Evolutionary conservation across 1,140 invertebrate species (phyloP).

Genomic region (Phthorimaea operculella): DNA sequence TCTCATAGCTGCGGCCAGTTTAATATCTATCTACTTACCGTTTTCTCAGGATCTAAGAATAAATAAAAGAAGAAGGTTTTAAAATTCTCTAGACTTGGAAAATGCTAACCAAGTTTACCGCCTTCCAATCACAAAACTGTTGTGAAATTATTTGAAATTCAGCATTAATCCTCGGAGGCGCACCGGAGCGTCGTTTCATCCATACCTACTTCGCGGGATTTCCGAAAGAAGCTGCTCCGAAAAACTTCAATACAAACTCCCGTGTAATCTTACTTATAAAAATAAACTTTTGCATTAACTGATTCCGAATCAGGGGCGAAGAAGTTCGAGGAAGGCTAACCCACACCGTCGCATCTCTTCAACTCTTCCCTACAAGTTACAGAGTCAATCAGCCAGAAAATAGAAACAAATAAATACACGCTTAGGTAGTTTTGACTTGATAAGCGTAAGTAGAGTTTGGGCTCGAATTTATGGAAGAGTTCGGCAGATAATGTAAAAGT

Average conservation of each 20-base stretch:
- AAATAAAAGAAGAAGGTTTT: no score
- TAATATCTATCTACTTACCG: no score
- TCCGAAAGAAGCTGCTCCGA: constrained; percentile 52
- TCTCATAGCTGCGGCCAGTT: not conserved
- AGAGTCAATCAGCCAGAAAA: constrained; percentile 57
- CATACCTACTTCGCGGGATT: constrained; percentile 55
- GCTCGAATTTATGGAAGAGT: constrained; percentile 51
- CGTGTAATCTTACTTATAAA: constrained; percentile 70
- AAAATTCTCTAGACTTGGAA: no score
- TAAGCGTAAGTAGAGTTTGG: constrained; percentile 45
- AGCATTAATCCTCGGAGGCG: constrained; percentile 56
- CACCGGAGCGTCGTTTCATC: constrained; percentile 35
- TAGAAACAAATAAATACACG: constrained; percentile 63
- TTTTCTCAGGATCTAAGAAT: no score
- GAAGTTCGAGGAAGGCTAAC: constrained; percentile 52
- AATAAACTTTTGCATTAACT: constrained; percentile 71
- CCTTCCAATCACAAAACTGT: not conserved
- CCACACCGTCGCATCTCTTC: constrained; percentile 26
- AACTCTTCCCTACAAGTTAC: constrained; percentile 34
- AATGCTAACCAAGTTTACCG: no score
- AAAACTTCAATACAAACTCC: constrained; percentile 57
- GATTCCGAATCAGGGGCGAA: constrained; percentile 60
- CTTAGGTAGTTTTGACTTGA: constrained; percentile 61
- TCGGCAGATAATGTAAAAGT: constrained; percentile 58
- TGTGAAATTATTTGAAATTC: constrained; percentile 54